Percentiles rank a stretch among this genome's conserved stretches.
Evolutionary conservation across 2,113 vertebrate genomes (phyloP).

Genomic region (Cynopterus brachyotis): DNA sequence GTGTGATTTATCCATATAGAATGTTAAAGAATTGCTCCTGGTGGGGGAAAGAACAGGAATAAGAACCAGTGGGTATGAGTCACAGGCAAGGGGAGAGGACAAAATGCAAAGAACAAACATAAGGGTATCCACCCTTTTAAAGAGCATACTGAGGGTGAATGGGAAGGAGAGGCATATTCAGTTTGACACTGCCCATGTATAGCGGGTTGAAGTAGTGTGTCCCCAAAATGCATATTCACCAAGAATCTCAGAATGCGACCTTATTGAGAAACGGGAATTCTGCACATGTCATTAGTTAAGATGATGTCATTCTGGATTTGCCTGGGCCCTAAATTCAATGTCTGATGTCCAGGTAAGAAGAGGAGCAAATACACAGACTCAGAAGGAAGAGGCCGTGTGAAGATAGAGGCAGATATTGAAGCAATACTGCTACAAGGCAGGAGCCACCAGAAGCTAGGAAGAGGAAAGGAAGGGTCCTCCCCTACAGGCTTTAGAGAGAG

Average conservation of each 20-base stretch:
- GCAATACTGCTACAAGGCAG: background rate
- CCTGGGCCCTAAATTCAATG: background rate
- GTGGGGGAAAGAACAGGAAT: background rate
- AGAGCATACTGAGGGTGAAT: background rate
- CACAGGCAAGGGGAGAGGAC: background rate
- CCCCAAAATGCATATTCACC: background rate
- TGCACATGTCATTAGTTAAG: background rate
- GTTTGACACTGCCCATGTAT: background rate
- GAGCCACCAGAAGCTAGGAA: background rate
- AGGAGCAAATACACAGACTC: background rate
- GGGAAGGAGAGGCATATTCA: background rate
- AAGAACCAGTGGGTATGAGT: background rate
- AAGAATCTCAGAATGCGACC: background rate
- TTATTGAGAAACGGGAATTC: background rate
- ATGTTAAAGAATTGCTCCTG: background rate
- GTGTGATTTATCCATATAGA: background rate
- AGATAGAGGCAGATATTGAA: background rate
- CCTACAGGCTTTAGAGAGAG: background rate
- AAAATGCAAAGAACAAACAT: slow-evolving; percentile 1
- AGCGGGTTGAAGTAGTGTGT: background rate
- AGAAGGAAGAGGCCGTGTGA: background rate
- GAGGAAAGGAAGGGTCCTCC: background rate
- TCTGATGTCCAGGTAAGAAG: background rate
- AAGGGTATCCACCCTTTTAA: background rate
- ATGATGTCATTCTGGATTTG: background rate